Conservation (phyloP, 2,888 invertebrate genomes). For the Gastracanthus pulcherrimus region DNA sequence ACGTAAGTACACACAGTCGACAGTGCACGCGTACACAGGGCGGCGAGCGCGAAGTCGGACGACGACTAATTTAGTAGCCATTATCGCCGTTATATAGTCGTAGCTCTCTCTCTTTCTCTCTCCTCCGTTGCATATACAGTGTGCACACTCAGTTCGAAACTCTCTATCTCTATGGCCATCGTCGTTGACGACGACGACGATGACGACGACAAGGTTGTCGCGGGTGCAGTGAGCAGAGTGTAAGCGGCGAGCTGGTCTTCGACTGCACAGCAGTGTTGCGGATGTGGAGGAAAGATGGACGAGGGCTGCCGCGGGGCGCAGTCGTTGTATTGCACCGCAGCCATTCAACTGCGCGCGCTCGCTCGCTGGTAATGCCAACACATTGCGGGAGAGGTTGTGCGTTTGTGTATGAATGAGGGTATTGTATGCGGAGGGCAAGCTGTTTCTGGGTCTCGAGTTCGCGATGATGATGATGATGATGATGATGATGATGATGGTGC, state of each 20-base stretch:
- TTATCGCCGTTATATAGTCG: constrained; percentile 68
- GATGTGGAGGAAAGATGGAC: constrained; percentile 64
- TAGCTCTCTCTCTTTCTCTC: constrained; percentile 16
- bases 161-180: constrained; percentile 5
- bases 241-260: not conserved
- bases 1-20: too few species aligned
- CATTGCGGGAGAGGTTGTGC: not conserved
- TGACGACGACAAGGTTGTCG: not conserved
- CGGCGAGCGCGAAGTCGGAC: not conserved
- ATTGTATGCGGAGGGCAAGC: too few species aligned
- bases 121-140: constrained; percentile 18
- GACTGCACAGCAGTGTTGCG: not conserved
- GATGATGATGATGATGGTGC: too few species aligned
- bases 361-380: constrained; percentile 13
- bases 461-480: too few species aligned
- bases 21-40: constrained; percentile 49
- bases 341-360: too few species aligned
- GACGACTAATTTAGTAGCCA: constrained; percentile 69
- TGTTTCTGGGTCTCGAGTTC: too few species aligned
- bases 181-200: not conserved
- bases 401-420: not conserved
- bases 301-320: constrained; percentile 40
- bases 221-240: not conserved
- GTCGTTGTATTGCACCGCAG: constrained; percentile 65
- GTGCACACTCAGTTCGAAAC: constrained; percentile 18